Conservation (phyloP, 2,113 vertebrate genomes). For the Sminthopsis crassicaudata region DNA sequence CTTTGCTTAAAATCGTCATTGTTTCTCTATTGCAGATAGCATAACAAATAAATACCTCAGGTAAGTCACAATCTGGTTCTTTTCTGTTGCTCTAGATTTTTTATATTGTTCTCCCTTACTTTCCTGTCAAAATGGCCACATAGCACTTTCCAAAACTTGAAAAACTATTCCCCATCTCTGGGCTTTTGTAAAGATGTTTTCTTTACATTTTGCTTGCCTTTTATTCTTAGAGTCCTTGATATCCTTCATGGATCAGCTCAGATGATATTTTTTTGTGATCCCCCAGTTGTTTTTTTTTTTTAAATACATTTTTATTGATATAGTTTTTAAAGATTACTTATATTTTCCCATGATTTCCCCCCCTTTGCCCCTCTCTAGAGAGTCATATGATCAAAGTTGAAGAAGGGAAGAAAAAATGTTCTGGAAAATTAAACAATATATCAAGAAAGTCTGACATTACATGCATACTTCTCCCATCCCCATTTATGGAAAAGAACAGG, state of each 20-base stretch:
- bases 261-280: not conserved
- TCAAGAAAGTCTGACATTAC: too few species aligned
- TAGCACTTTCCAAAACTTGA: not conserved
- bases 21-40: not conserved
- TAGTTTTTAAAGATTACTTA: too few species aligned
- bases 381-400: too few species aligned
- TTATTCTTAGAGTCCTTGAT: not conserved
- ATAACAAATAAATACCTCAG: not conserved
- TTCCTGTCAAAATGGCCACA: not conserved
- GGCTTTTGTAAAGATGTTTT: not conserved
- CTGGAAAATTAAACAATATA: too few species aligned
- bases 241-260: not conserved
- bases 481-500: too few species aligned
- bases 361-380: too few species aligned
- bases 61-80: not conserved
- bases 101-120: not conserved
- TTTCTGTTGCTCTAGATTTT: not conserved
- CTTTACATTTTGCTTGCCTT: not conserved
- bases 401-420: too few species aligned
- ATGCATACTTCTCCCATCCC: too few species aligned
- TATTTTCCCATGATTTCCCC: too few species aligned
- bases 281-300: not conserved
- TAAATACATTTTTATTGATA: not conserved
- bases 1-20: not conserved
- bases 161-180: not conserved